phyloP scores from a whole-genome alignment of 2,797 vertebrate genomes.

The Synaphobranchus kaupii region DNA sequence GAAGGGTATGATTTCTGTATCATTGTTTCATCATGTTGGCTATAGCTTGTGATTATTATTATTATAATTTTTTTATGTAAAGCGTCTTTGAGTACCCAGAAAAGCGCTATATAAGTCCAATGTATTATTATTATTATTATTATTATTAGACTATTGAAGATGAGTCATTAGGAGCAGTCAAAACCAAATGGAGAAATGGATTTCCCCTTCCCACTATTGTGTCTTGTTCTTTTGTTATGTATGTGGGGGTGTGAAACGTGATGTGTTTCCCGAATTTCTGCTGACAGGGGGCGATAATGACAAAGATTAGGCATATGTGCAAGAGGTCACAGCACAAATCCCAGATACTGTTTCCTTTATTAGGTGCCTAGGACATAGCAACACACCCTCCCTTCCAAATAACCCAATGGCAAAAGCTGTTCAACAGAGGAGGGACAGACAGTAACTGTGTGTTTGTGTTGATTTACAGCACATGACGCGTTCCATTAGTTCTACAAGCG shows the following conservation, averaged over 20 bases:
- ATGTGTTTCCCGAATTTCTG: background rate
- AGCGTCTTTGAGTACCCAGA: no score
- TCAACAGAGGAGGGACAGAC: background rate
- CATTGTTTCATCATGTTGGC: background rate
- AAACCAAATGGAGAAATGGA: background rate
- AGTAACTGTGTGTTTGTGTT: background rate
- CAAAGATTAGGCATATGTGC: background rate
- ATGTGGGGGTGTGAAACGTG: slow-evolving; percentile 9
- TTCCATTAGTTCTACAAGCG: background rate
- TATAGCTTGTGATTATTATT: background rate
- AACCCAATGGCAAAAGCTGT: background rate
- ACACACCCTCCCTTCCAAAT: background rate
- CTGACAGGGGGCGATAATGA: background rate
- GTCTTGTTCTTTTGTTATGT: background rate
- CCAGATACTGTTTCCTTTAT: slow-evolving; percentile 9
- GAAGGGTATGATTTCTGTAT: background rate
- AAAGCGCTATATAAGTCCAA: no score
- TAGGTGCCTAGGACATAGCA: slow-evolving; percentile 1
- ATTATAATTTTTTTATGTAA: no score
- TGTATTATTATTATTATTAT: no score
- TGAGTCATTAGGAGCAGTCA: background rate
- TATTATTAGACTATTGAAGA: background rate
- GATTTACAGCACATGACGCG: background rate
- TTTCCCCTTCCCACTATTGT: background rate
- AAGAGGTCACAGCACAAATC: slow-evolving; percentile 4